These are phyloP conservation scores for Hermaeophaga mercurialis DNA, from an alignment of 2,888 invertebrate species.

Conservation along the genomic window DNA sequence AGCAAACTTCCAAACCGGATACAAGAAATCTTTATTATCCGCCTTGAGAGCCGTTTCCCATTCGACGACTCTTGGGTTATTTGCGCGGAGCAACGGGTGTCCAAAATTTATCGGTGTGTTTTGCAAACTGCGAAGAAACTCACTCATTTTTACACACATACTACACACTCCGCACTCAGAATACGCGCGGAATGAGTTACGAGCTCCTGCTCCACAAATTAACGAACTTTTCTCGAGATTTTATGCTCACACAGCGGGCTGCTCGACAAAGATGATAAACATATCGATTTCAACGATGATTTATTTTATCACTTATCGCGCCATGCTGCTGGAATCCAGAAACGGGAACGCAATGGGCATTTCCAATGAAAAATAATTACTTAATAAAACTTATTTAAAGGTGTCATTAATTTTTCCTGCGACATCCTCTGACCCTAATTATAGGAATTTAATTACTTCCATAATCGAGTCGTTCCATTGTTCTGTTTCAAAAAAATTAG, in stretches of 20 bases:
- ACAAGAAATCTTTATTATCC: slow-evolving; percentile 13
- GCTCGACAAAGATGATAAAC: slow-evolving; percentile 7
- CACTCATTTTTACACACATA: slow-evolving; percentile 29
- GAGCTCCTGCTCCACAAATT: slow-evolving; percentile 8
- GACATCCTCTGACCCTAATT: too few species aligned
- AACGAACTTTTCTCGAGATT: slow-evolving; percentile 17
- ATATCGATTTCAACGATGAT: slow-evolving; percentile 10
- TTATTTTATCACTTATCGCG: slow-evolving; percentile 15
- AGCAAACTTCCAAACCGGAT: slow-evolving; percentile 9
- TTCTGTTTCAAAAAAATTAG: too few species aligned
- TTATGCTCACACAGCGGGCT: slow-evolving; percentile 15
- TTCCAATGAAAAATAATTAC: too few species aligned
- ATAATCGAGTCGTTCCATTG: too few species aligned
- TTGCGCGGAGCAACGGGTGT: slow-evolving; percentile 29
- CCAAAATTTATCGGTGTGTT: slow-evolving; percentile 32
- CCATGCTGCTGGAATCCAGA: not conserved
- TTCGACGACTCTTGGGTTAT: slow-evolving; percentile 5
- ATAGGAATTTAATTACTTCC: too few species aligned
- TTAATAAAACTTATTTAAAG: too few species aligned
- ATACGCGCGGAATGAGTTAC: slow-evolving; percentile 16
- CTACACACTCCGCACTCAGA: slow-evolving; percentile 1
- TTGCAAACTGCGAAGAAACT: slow-evolving; percentile 32
- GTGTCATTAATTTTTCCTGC: too few species aligned
- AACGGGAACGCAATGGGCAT: not conserved
- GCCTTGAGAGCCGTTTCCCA: not conserved